Evolutionary conservation across 2,797 vertebrate genomes (phyloP).

Genomic region (Sardinella longiceps): DNA sequence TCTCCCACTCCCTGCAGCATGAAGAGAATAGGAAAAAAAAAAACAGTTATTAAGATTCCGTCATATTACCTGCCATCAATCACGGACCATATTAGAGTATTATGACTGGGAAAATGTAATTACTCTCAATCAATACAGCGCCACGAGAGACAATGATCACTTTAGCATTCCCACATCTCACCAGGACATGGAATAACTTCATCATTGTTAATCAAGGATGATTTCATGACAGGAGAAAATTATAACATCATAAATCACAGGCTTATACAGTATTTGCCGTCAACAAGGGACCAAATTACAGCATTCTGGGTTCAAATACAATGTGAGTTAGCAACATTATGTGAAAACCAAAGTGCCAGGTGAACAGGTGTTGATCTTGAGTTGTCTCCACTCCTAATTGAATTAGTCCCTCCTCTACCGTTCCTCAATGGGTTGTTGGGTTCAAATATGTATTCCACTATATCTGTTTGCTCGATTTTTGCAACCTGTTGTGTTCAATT

Average conservation of each 20-base stretch:
- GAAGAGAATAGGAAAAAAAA: constrained; percentile 69
- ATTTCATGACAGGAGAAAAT: neutral
- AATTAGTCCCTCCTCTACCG: too few relatives aligned
- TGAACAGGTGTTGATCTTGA: too few relatives aligned
- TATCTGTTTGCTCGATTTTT: too few relatives aligned
- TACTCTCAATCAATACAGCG: neutral
- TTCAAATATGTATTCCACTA: too few relatives aligned
- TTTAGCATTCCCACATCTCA: neutral
- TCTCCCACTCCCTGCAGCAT: constrained; percentile 97
- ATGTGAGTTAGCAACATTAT: too few relatives aligned
- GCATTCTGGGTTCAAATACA: neutral
- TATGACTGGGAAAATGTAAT: neutral
- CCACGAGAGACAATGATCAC: neutral
- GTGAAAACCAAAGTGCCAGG: too few relatives aligned
- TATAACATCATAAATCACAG: neutral
- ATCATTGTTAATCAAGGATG: neutral
- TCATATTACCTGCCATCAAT: neutral
- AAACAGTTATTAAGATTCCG: constrained; percentile 37
- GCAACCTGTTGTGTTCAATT: too few relatives aligned
- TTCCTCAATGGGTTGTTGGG: too few relatives aligned
- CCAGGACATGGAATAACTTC: neutral
- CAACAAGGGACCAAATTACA: neutral
- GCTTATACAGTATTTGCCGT: neutral
- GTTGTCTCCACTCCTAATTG: too few relatives aligned
- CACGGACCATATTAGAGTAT: neutral